Percentiles rank a stretch among this genome's conserved stretches.
Conservation (phyloP, 2,888 invertebrate species). For the Enchytraeus crypticus region DNA sequence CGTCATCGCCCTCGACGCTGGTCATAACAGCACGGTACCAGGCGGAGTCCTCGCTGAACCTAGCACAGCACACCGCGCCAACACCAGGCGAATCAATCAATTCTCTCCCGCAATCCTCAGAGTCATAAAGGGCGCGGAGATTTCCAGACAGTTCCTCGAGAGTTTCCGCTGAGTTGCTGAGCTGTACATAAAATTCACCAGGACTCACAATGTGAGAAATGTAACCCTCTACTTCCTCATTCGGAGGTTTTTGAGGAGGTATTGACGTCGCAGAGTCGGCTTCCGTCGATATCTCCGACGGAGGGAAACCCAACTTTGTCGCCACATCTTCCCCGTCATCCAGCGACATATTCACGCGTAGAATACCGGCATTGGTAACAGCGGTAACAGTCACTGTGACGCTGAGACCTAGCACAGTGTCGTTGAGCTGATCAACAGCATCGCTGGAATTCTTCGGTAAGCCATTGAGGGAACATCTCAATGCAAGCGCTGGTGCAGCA, state of each 20-base stretch:
- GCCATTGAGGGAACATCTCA: slow-evolving; percentile 25
- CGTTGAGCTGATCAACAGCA: background rate
- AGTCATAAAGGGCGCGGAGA: slow-evolving; percentile 29
- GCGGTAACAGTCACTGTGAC: background rate
- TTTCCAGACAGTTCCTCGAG: slow-evolving; percentile 31
- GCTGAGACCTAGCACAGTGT: background rate
- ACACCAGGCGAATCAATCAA: slow-evolving; percentile 18
- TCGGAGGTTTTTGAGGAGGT: background rate
- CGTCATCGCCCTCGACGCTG: slow-evolving; percentile 5
- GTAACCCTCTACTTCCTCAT: background rate
- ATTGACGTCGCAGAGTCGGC: background rate
- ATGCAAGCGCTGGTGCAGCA: slow-evolving; percentile 20
- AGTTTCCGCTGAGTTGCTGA: slow-evolving; percentile 22
- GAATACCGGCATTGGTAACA: background rate
- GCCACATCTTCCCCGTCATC: background rate
- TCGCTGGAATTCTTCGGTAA: background rate
- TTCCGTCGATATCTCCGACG: background rate
- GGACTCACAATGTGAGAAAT: slow-evolving; percentile 22
- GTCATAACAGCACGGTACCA: slow-evolving; percentile 35
- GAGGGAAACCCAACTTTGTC: background rate
- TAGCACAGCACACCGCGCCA: slow-evolving; percentile 31
- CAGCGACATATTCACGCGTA: background rate
- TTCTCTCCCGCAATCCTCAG: slow-evolving; percentile 18
- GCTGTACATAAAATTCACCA: slow-evolving; percentile 33
- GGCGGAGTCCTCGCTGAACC: slow-evolving; percentile 34